Percentiles rank a stretch among this genome's conserved stretches.
phyloP scores from a whole-genome alignment of 2,888 invertebrate genomes.

The Drosophila buzzatii region DNA sequence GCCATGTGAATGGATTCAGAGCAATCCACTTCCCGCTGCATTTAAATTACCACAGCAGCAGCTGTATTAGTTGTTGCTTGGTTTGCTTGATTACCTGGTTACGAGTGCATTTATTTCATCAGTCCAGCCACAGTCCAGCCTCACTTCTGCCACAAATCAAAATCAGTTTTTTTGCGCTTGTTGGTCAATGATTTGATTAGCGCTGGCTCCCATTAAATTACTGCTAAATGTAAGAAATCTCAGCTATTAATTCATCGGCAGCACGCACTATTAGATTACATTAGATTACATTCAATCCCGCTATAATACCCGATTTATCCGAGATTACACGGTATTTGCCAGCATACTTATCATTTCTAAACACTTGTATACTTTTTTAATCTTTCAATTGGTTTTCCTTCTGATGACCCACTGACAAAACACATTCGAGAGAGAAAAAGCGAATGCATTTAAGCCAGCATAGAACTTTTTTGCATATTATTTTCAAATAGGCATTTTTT shows the following conservation, averaged over 20 bases:
- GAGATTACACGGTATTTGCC: neutral
- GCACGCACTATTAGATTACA: no score
- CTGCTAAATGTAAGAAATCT: slow-evolving; percentile 1
- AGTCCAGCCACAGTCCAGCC: neutral
- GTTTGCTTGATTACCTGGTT: slow-evolving; percentile 61
- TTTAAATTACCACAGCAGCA: slow-evolving; percentile 45
- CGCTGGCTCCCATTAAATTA: slow-evolving; percentile 36
- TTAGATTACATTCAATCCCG: no score
- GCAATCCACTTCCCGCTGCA: slow-evolving; percentile 37
- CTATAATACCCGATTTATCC: neutral
- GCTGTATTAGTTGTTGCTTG: slow-evolving; percentile 25
- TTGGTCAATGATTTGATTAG: slow-evolving; percentile 40
- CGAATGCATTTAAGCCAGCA: no score
- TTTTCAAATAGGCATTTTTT: neutral
- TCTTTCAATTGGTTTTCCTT: neutral
- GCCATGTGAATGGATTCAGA: slow-evolving; percentile 22
- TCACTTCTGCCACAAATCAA: slow-evolving; percentile 2
- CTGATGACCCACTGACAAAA: neutral
- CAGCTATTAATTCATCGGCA: neutral
- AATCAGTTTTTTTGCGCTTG: slow-evolving; percentile 36
- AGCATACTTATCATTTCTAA: neutral
- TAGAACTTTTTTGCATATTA: no score
- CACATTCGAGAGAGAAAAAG: neutral
- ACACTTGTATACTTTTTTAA: neutral
- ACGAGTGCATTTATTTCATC: slow-evolving; percentile 49